A percentile compares a stretch with the other conserved stretches of the same genome.
Evolutionary conservation across 2,797 vertebrate genomes (phyloP).

Genomic region (Morelia viridis): DNA sequence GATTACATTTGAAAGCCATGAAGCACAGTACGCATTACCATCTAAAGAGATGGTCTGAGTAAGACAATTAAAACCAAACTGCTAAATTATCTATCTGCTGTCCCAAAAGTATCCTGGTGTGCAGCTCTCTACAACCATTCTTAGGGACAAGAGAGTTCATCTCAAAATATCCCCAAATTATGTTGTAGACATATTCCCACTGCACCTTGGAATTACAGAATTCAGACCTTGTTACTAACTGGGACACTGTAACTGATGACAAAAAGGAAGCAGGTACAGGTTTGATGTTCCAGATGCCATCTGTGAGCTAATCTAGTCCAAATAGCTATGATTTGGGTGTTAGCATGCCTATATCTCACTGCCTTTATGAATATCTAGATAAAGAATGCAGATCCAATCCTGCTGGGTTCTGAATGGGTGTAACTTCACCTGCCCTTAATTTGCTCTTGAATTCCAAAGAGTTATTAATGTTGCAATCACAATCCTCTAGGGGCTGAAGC

Average conservation of each 20-base stretch:
- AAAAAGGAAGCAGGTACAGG: neutral
- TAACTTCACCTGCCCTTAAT: slow-evolving; percentile 9
- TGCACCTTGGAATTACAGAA: neutral
- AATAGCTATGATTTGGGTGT: neutral
- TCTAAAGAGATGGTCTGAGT: neutral
- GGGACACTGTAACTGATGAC: neutral
- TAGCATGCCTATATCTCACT: neutral
- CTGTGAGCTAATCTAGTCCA: neutral
- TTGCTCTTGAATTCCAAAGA: neutral
- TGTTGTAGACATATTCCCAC: neutral
- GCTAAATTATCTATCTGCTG: neutral
- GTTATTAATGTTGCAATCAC: neutral
- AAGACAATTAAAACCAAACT: neutral
- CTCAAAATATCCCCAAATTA: neutral
- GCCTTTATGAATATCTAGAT: neutral
- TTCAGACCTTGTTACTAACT: neutral
- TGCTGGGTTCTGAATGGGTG: neutral
- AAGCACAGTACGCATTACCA: neutral
- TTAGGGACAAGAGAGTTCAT: neutral
- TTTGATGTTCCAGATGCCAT: neutral
- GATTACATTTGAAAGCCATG: neutral
- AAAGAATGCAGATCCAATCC: neutral
- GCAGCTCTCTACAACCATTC: neutral
- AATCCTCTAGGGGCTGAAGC: neutral
- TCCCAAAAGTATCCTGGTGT: neutral